Evolutionary conservation across 2,888 invertebrate species (phyloP).

Genomic region (Sesia apiformis): DNA sequence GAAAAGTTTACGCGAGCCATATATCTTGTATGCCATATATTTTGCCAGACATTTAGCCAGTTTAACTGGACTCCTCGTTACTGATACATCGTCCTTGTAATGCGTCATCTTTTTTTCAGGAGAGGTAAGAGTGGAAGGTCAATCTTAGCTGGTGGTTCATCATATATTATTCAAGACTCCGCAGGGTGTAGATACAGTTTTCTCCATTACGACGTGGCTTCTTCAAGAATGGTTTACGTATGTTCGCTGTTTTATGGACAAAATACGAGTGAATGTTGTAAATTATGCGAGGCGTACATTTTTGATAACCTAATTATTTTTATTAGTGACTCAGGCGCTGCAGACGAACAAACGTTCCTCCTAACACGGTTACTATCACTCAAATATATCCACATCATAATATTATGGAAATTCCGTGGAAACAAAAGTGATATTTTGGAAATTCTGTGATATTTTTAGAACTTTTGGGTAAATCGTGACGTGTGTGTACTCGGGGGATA

Average conservation of each 20-base stretch:
- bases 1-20: slow-evolving; percentile 13
- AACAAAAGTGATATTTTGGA: too few species aligned
- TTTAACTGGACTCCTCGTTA: background rate
- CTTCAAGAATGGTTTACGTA: slow-evolving; percentile 4
- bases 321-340: too few species aligned
- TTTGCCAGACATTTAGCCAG: slow-evolving; percentile 6
- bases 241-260: slow-evolving; percentile 1
- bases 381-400: too few species aligned
- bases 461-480: too few species aligned
- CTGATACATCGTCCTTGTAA: background rate
- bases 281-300: slow-evolving; percentile 1
- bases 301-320: background rate
- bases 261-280: slow-evolving; percentile 4
- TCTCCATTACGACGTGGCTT: slow-evolving; percentile 6
- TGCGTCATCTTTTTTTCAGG: background rate
- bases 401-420: too few species aligned
- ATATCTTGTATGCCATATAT: slow-evolving; percentile 15
- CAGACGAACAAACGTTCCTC: background rate
- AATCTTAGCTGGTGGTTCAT: slow-evolving; percentile 2
- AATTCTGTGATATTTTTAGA: too few species aligned
- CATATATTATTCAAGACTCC: slow-evolving; percentile 11
- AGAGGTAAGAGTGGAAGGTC: background rate
- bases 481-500: too few species aligned
- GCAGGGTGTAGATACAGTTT: slow-evolving; percentile 7
- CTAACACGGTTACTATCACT: too few species aligned